A percentile compares a stretch with the other conserved stretches of the same genome.
Evolutionary conservation across 2,888 invertebrate genomes (phyloP).

Genomic region (Epiblema foenella): DNA sequence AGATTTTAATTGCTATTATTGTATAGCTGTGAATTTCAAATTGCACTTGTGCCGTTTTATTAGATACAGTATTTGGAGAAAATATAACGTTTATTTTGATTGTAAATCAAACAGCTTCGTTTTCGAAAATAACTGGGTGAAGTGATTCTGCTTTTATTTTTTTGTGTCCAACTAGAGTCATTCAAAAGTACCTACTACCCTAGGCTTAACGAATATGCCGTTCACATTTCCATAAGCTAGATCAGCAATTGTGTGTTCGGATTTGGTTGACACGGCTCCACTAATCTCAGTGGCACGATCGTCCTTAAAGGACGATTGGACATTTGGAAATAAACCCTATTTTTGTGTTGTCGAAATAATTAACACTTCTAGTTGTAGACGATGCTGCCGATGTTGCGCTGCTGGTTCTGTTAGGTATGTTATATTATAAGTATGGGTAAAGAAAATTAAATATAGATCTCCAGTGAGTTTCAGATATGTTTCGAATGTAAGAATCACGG

Average conservation of each 20-base stretch:
- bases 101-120: background rate
- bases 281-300: background rate
- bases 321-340: too few species aligned
- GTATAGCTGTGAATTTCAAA: constrained; percentile 32
- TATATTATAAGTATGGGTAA: too few species aligned
- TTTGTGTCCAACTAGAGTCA: background rate
- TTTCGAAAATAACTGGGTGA: background rate
- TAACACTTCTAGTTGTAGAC: too few species aligned
- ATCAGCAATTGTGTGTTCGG: background rate
- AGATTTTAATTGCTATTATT: constrained; percentile 38
- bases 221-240: background rate
- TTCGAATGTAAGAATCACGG: too few species aligned
- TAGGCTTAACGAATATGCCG: background rate
- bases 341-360: too few species aligned
- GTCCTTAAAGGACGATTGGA: background rate
- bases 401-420: background rate
- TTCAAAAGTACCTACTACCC: background rate
- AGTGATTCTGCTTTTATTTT: too few species aligned
- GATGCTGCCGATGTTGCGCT: background rate
- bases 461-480: too few species aligned
- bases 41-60: constrained; percentile 22
- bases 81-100: background rate
- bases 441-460: too few species aligned
- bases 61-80: background rate
- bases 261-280: background rate